A percentile compares a stretch with the other conserved stretches of the same genome.
These are phyloP conservation scores for Anas acuta DNA, from an alignment of 2,797 vertebrate genomes.

Conservation along the genomic window DNA sequence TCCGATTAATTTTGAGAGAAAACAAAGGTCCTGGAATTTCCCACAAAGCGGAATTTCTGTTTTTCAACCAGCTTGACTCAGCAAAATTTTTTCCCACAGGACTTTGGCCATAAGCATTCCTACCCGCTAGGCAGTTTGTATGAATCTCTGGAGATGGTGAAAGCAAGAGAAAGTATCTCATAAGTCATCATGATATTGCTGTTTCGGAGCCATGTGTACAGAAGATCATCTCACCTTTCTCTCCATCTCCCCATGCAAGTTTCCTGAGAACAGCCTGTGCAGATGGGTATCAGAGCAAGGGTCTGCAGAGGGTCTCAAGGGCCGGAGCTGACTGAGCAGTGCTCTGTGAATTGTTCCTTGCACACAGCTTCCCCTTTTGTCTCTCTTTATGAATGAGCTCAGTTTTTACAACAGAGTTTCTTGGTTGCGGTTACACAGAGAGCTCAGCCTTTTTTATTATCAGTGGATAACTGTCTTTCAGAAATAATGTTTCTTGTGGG, in stretches of 20 bases:
- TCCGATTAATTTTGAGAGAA: constrained; percentile 13
- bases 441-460: background rate
- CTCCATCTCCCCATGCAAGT: rapidly evolving
- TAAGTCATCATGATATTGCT: background rate
- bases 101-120: constrained; percentile 35
- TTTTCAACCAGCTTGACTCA: constrained; percentile 51
- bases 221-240: background rate
- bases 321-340: background rate
- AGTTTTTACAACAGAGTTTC: background rate
- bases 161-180: background rate
- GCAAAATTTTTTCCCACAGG: constrained; percentile 55
- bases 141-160: constrained; percentile 1
- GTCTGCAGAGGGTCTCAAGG: background rate
- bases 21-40: constrained; percentile 58
- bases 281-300: background rate
- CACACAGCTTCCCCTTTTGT: background rate
- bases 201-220: background rate
- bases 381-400: constrained; percentile 10
- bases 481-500: background rate
- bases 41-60: constrained; percentile 30
- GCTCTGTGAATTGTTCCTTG: background rate
- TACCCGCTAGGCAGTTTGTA: background rate
- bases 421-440: background rate
- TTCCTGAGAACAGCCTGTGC: background rate
- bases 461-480: background rate